Evolutionary conservation across 2,888 invertebrate genomes (phyloP), one percentile per base, ranked within the genome.

Genomic region (Noctua janthe): DNA sequence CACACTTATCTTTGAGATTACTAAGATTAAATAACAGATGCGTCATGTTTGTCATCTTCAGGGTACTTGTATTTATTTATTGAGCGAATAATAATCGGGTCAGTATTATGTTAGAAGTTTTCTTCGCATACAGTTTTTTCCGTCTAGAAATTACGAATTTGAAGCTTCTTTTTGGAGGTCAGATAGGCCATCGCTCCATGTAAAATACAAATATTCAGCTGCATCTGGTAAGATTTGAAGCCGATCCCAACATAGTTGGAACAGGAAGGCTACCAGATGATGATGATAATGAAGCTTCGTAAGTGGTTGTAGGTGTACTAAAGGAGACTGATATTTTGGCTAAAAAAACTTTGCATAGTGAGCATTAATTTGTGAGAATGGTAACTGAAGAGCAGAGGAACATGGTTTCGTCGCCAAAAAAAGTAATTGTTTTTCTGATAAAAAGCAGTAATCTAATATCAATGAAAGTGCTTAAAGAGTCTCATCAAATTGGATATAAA

Each of bases 1-100:
- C 85, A 89, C 88, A 87, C 82, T 82, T 84, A 78, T 43, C 81
- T 77, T 74, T 59, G 23, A 39, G 29, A 74, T 74, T 76, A 62
- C 81, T 72, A 13, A 75, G 77, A 86, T 76, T 72, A 84, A 76
- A 47, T 20, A 62, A 59, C 56, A 77, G 83, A 88, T 39, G 64
- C 67, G 86, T 73, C 80, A 71, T 74, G 23, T 59, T 64, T 20
- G 15, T 23, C 39, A 47, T 13, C 81, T 17, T 69, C 20, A 2
- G 13, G 2, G 74, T 56, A 72, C 49, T 66, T 67, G 39, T n/a
- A 35, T 59, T 59, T 35, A 51, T 67, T 59, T 74, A 35, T 81
- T 69, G 35, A n/a, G 11, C 2, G 35, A n/a, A 17, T 62, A 72
- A 51, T 81, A 29, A 39, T 47, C 29, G 23, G 10, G 20, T 51